These are phyloP conservation scores for Cephalopterus ornatus DNA, from an alignment of 2,113 vertebrate species.

Conservation along the genomic window DNA sequence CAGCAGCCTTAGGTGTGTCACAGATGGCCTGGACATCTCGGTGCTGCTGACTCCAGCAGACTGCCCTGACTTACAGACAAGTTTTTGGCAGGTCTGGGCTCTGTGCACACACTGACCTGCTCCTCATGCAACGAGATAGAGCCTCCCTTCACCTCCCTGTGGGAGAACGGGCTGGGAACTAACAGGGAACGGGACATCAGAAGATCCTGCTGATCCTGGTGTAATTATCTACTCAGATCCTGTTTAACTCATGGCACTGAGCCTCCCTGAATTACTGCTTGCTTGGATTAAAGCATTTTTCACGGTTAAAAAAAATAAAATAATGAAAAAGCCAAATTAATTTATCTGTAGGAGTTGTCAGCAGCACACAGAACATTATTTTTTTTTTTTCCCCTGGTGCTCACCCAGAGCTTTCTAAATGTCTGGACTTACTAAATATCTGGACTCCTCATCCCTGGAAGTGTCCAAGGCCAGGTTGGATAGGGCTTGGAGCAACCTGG, in stretches of 20 bases:
- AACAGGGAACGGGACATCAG: background rate
- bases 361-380: accelerated
- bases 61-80: background rate
- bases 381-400: background rate
- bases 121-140: accelerated
- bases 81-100: background rate
- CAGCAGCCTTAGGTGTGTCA: background rate
- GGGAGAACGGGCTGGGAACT: background rate
- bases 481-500: background rate
- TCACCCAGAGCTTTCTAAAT: background rate
- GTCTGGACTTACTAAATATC: background rate
- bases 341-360: background rate
- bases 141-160: background rate
- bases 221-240: background rate
- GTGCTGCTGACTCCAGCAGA: background rate
- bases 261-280: background rate
- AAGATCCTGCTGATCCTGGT: background rate
- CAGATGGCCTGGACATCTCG: slow-evolving; percentile 3
- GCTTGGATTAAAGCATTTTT: background rate
- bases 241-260: accelerated
- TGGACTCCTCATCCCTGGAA: background rate
- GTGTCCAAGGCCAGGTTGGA: background rate
- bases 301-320: background rate
- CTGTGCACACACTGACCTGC: background rate
- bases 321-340: background rate